A percentile compares a stretch with the other conserved stretches of the same genome.
Conservation (phyloP, 2,888 invertebrate genomes). For the Mesorhabditis sp. region DNA sequence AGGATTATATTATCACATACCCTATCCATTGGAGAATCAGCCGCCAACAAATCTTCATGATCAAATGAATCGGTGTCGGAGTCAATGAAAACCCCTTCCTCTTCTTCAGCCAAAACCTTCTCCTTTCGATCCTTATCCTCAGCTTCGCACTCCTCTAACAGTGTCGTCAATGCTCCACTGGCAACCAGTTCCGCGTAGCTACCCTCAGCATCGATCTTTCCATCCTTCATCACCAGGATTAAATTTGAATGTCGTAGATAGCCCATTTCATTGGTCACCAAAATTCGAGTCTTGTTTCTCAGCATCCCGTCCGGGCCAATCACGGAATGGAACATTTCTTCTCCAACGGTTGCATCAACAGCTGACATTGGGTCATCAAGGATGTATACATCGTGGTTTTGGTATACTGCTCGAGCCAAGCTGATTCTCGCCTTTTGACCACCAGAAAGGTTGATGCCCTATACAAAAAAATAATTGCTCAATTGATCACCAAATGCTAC, state of each 20-base stretch:
- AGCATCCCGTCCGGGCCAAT: slow-evolving; percentile 56
- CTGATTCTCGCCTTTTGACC: slow-evolving; percentile 71
- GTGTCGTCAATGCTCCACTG: slow-evolving; percentile 45
- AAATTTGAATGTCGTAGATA: slow-evolving; percentile 85
- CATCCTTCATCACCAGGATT: slow-evolving; percentile 77
- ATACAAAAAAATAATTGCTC: slow-evolving; percentile 5
- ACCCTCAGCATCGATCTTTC: slow-evolving; percentile 46
- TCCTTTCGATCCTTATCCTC: slow-evolving; percentile 31
- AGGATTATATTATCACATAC: slow-evolving; percentile 8
- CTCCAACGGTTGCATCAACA: slow-evolving; percentile 95
- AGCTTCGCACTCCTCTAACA: slow-evolving; percentile 50
- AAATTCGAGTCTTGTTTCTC: slow-evolving; percentile 71
- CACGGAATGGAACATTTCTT: slow-evolving; percentile 60
- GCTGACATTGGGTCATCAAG: slow-evolving; percentile 92
- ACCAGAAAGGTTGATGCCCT: slow-evolving; percentile 56
- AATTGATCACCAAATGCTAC: slow-evolving; percentile 12
- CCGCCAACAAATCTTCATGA: slow-evolving; percentile 29
- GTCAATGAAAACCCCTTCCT: slow-evolving; percentile 16
- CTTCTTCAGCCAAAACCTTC: slow-evolving; percentile 23
- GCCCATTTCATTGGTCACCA: slow-evolving; percentile 92
- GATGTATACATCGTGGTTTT: slow-evolving; percentile 82
- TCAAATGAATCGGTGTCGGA: slow-evolving; percentile 18
- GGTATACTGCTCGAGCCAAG: slow-evolving; percentile 84
- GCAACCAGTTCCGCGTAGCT: slow-evolving; percentile 49
- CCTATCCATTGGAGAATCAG: slow-evolving; percentile 36